A percentile compares a stretch with the other conserved stretches of the same genome.
Evolutionary conservation across 2,888 invertebrate species (phyloP).

Genomic region (Liodrosophila aerea): DNA sequence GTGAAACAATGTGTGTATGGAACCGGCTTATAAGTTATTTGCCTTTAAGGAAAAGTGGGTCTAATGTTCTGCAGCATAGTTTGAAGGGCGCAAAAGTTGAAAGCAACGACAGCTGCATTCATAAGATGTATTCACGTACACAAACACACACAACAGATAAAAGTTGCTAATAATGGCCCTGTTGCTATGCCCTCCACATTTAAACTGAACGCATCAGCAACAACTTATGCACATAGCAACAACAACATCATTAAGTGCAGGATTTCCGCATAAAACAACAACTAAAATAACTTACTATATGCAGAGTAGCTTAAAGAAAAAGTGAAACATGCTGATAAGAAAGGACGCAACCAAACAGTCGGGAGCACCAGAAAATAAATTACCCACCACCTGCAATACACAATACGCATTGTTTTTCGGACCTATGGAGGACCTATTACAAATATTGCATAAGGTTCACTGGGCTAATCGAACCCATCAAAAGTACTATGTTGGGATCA

Average conservation of each 20-base stretch:
- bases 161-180: too few species aligned
- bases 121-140: constrained; percentile 30
- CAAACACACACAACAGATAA: neutral
- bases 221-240: too few species aligned
- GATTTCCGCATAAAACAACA: constrained; percentile 59
- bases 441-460: too few species aligned
- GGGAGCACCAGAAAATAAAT: too few species aligned
- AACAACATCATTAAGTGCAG: neutral
- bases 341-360: too few species aligned
- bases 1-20: constrained; percentile 1
- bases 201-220: too few species aligned
- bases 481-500: too few species aligned
- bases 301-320: constrained; percentile 51
- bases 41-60: neutral
- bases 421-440: too few species aligned
- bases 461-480: too few species aligned
- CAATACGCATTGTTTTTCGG: too few species aligned
- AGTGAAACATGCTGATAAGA: constrained; percentile 2
- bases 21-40: neutral
- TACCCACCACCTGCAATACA: too few species aligned
- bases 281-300: constrained; percentile 74
- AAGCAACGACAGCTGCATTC: constrained; percentile 55
- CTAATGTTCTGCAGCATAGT: constrained; percentile 53
- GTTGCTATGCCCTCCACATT: too few species aligned
- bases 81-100: constrained; percentile 51